Evolutionary conservation across 2,797 vertebrate genomes (phyloP).

Genomic region (Echiichthys vipera): DNA sequence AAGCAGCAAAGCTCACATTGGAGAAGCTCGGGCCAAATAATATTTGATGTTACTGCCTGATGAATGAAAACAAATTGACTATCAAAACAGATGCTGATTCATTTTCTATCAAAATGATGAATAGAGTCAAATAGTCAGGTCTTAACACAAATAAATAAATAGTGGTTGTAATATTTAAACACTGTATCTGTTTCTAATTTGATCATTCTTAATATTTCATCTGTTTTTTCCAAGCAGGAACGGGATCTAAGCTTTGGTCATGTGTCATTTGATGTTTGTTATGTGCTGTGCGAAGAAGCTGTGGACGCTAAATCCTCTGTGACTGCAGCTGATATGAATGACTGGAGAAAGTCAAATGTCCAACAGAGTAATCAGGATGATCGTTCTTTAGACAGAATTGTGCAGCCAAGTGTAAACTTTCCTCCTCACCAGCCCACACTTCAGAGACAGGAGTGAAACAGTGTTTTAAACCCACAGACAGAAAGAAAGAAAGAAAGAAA

Average conservation of each 20-base stretch:
- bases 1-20: not conserved
- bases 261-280: constrained; percentile 18
- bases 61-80: not conserved
- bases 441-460: constrained; percentile 21
- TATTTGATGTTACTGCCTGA: not conserved
- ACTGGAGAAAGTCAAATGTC: not conserved
- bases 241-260: not conserved
- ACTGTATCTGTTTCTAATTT: not conserved
- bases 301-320: not conserved
- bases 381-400: constrained; percentile 37
- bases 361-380: not conserved
- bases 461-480: constrained; percentile 2
- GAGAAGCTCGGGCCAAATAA: not conserved
- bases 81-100: not conserved
- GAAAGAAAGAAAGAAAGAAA: not conserved
- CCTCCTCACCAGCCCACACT: constrained; percentile 21
- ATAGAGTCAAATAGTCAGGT: not conserved
- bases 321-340: not conserved
- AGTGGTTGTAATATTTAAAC: not conserved
- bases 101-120: not conserved
- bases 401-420: constrained; percentile 44
- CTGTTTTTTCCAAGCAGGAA: constrained; percentile 1
- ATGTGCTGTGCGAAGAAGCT: not conserved
- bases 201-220: not conserved
- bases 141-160: not conserved